Percentiles rank a stretch among this genome's conserved stretches.
Evolutionary conservation across 2,888 invertebrate species (phyloP).

Genomic region (Neocrepidodera transversa): DNA sequence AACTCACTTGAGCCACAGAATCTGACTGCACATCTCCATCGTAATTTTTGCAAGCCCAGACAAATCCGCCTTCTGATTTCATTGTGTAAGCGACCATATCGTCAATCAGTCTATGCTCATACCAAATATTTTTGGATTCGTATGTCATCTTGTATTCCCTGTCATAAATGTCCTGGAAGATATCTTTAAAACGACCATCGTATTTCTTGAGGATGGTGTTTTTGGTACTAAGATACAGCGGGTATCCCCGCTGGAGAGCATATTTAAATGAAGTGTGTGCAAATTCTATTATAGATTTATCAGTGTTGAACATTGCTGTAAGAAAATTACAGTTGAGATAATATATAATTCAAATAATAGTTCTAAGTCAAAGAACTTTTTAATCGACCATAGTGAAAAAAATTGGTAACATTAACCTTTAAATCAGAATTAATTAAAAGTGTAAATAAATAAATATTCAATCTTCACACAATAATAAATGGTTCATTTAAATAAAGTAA

Average conservation of each 20-base stretch:
- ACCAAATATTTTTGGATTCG: conserved; percentile 91
- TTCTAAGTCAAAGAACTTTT: no score
- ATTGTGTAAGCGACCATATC: conserved; percentile 99
- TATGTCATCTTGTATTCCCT: conserved; percentile 83
- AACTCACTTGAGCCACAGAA: conserved; percentile 84
- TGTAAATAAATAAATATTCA: no score
- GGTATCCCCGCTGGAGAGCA: conserved; percentile 84
- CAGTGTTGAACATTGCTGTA: conserved; percentile 90
- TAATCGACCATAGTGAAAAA: no score
- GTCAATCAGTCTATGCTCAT: conserved; percentile 97
- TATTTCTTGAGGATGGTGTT: conserved; percentile 89
- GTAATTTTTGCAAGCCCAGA: conserved; percentile 99
- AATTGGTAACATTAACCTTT: no score
- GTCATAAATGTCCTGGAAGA: conserved; percentile 78
- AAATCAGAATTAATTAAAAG: no score
- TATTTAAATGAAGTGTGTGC: conserved; percentile 94
- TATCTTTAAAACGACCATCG: conserved; percentile 36
- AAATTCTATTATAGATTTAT: conserved; percentile 91
- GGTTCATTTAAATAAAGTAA: no score
- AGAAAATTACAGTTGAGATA: neutral
- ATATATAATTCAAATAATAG: no score
- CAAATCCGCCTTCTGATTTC: conserved; percentile 98
- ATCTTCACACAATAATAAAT: no score
- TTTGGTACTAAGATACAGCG: conserved; percentile 94
- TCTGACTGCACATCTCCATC: conserved; percentile 99